These are phyloP conservation scores for Hoplodrina ambigua DNA, from an alignment of 2,888 invertebrate genomes.

Conservation along the genomic window DNA sequence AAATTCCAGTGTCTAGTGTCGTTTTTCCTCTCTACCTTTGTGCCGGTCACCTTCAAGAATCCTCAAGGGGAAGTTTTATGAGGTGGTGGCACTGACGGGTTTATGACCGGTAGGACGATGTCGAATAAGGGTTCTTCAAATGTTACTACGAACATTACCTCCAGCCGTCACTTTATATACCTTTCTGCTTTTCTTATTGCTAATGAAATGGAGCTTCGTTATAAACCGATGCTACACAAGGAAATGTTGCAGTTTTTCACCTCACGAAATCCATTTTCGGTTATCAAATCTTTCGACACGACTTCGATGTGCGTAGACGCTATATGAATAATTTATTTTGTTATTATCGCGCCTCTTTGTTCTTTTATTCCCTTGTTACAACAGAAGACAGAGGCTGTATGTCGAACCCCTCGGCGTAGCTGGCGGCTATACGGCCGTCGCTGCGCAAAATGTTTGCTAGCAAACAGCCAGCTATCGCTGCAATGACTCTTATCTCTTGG, in stretches of 20 bases:
- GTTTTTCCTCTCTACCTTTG: conserved; percentile 71
- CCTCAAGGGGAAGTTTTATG: conserved; percentile 80
- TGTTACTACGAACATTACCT: conserved; percentile 74
- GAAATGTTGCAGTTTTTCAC: conserved; percentile 62
- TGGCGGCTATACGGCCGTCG: conserved; percentile 64
- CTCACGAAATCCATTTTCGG: conserved; percentile 70
- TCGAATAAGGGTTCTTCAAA: conserved; percentile 77
- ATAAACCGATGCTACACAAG: conserved; percentile 59
- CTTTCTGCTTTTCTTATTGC: conserved; percentile 67
- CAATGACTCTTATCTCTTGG: conserved; percentile 74
- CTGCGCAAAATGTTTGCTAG: conserved; percentile 69
- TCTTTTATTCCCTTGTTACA: conserved; percentile 70
- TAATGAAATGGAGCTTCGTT: conserved; percentile 65
- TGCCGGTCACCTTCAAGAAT: conserved; percentile 70
- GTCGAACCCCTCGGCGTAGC: conserved; percentile 60
- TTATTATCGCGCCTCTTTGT: conserved; percentile 76
- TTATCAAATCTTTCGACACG: conserved; percentile 78
- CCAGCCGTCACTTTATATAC: conserved; percentile 72
- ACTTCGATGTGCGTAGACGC: conserved; percentile 72
- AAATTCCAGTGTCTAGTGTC: conserved; percentile 40
- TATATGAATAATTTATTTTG: conserved; percentile 82
- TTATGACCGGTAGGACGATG: conserved; percentile 79
- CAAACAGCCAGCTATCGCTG: conserved; percentile 68
- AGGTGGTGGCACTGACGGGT: conserved; percentile 80
- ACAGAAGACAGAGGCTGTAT: conserved; percentile 67